Evolutionary conservation across 92 coral and sea anemone species (phyloP).

Genomic region (Montipora capitata): DNA sequence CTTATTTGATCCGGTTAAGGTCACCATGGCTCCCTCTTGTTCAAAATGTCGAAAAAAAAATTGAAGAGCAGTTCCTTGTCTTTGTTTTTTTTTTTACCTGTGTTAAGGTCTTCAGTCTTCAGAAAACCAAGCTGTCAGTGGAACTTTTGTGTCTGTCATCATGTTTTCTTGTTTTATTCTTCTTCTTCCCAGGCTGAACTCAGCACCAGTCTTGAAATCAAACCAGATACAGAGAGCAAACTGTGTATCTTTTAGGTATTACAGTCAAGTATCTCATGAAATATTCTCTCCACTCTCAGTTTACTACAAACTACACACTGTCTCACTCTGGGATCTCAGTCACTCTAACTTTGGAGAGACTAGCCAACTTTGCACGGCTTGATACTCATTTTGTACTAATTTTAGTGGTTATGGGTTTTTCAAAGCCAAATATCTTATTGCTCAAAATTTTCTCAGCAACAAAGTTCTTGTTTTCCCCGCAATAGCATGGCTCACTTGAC

Average conservation of each 20-base stretch:
- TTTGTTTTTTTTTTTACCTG: background rate
- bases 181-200: slow-evolving; percentile 29
- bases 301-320: background rate
- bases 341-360: too few species aligned
- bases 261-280: background rate
- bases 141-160: background rate
- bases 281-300: background rate
- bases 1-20: too few species aligned
- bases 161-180: background rate
- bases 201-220: slow-evolving; percentile 21
- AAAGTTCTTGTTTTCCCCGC: background rate
- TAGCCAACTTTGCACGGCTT: too few species aligned
- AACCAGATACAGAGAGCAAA: background rate
- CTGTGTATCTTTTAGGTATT: slow-evolving; percentile 20
- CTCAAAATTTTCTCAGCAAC: too few species aligned
- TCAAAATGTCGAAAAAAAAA: too few species aligned
- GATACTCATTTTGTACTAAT: too few species aligned
- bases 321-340: background rate
- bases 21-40: too few species aligned
- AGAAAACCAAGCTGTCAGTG: background rate
- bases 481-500: background rate
- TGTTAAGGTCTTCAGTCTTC: background rate
- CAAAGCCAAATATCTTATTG: background rate
- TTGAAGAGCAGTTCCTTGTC: too few species aligned
- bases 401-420: background rate